Conservation (phyloP, 2,888 invertebrate genomes). For the Ceramica pisi region DNA sequence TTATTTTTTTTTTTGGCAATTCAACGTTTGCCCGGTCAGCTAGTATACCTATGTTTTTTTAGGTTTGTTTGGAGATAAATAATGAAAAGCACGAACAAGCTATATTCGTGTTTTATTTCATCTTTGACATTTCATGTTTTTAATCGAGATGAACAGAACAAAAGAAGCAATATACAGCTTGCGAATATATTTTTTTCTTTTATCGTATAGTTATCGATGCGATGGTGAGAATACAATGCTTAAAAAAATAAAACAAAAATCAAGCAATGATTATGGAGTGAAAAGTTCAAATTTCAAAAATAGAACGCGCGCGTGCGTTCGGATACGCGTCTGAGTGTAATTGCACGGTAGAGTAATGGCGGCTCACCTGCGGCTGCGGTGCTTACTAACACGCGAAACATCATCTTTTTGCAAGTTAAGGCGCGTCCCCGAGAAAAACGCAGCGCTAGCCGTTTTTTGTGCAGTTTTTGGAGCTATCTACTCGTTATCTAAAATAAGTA, state of each 20-base stretch:
- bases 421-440: too few species aligned
- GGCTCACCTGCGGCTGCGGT: slow-evolving; percentile 77
- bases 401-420: slow-evolving; percentile 73
- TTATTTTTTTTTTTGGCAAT: too few species aligned
- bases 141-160: slow-evolving; percentile 28
- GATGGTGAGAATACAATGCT: slow-evolving; percentile 26
- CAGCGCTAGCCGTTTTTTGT: too few species aligned
- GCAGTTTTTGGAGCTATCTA: too few species aligned
- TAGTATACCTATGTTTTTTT: too few species aligned
- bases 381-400: slow-evolving; percentile 75
- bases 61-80: too few species aligned
- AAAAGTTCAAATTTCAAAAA: slow-evolving; percentile 78
- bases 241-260: slow-evolving; percentile 61
- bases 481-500: too few species aligned
- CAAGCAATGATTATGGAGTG: slow-evolving; percentile 68
- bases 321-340: slow-evolving; percentile 64
- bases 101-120: slow-evolving; percentile 3
- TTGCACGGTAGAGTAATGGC: slow-evolving; percentile 68
- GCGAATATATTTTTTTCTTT: slow-evolving; percentile 9
- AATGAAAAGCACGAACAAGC: too few species aligned
- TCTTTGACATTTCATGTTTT: slow-evolving; percentile 47
- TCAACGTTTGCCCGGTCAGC: too few species aligned
- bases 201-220: slow-evolving; percentile 9
- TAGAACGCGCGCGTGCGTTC: slow-evolving; percentile 79
- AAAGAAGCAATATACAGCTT: slow-evolving; percentile 34